A percentile compares a stretch with the other conserved stretches of the same genome.
Evolutionary conservation across 2,797 vertebrate species (phyloP).

Genomic region (Martes flavigula): DNA sequence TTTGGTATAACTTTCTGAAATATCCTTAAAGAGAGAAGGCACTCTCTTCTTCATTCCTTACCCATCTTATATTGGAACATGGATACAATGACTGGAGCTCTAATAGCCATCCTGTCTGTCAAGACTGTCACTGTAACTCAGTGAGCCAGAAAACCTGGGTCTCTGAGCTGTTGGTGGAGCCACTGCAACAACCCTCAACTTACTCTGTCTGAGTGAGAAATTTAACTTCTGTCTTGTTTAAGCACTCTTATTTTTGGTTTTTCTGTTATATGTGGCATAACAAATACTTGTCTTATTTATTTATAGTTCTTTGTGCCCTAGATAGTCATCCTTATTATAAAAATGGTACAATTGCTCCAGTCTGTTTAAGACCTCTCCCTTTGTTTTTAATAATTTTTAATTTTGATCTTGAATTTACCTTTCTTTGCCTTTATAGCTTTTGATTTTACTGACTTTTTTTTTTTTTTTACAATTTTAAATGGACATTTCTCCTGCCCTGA

Average conservation of each 20-base stretch:
- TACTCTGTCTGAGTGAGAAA: neutral
- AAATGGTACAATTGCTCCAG: neutral
- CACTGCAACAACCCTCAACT: neutral
- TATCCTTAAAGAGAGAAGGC: neutral
- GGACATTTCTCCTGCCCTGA: neutral
- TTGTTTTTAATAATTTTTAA: neutral
- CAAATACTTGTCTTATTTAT: constrained; percentile 1
- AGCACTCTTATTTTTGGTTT: neutral
- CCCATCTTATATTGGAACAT: neutral
- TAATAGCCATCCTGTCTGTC: neutral
- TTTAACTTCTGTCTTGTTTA: constrained; percentile 2
- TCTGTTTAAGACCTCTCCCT: neutral
- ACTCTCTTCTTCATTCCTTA: neutral
- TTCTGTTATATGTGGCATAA: neutral
- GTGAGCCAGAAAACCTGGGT: neutral
- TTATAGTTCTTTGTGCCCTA: neutral
- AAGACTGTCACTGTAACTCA: neutral
- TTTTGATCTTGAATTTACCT: neutral
- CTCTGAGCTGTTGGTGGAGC: neutral
- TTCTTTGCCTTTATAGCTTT: neutral
- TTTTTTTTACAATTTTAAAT: neutral
- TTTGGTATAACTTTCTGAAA: neutral
- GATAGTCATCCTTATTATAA: constrained; percentile 26
- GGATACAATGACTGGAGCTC: neutral
- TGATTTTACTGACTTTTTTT: neutral